These are phyloP conservation scores for Conistra vaccinii DNA, from an alignment of 2,888 invertebrate species.

Conservation along the genomic window DNA sequence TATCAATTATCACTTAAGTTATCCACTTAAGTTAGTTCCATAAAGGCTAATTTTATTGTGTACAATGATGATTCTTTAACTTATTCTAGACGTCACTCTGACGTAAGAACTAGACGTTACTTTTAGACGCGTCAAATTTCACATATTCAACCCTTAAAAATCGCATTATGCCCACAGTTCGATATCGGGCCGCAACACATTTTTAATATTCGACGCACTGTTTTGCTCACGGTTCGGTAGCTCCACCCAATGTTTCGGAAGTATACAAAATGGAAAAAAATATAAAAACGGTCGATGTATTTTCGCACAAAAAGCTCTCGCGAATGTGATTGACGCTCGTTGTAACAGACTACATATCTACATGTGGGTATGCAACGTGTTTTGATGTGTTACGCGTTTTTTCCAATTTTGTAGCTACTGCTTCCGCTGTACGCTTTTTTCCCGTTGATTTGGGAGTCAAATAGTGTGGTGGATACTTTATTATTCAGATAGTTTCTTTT, in stretches of 20 bases:
- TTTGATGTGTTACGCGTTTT: conserved; percentile 57
- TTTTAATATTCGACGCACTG: conserved; percentile 82
- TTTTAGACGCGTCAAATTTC: neutral
- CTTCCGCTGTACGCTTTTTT: conserved; percentile 37
- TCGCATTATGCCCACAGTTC: conserved; percentile 51
- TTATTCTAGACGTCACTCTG: neutral
- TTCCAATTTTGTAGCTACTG: conserved; percentile 49
- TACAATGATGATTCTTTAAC: neutral
- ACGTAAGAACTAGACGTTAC: neutral
- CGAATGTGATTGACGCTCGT: conserved; percentile 74
- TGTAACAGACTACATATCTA: conserved; percentile 59
- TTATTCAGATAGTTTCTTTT: neutral
- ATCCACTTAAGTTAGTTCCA: too few relatives aligned
- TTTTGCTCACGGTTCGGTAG: conserved; percentile 77
- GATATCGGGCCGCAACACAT: conserved; percentile 70
- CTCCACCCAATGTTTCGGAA: conserved; percentile 70
- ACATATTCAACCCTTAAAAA: conserved; percentile 14
- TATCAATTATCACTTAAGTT: too few relatives aligned
- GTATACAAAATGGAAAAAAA: conserved; percentile 70
- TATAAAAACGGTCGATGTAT: conserved; percentile 72
- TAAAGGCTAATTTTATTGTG: neutral
- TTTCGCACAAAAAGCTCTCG: conserved; percentile 74
- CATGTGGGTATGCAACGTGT: conserved; percentile 58
- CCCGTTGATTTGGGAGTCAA: conserved; percentile 42
- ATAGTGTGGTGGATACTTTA: conserved; percentile 30